Conservation (phyloP, 2,113 vertebrate genomes). For the Sceloporus tristichus region DNA sequence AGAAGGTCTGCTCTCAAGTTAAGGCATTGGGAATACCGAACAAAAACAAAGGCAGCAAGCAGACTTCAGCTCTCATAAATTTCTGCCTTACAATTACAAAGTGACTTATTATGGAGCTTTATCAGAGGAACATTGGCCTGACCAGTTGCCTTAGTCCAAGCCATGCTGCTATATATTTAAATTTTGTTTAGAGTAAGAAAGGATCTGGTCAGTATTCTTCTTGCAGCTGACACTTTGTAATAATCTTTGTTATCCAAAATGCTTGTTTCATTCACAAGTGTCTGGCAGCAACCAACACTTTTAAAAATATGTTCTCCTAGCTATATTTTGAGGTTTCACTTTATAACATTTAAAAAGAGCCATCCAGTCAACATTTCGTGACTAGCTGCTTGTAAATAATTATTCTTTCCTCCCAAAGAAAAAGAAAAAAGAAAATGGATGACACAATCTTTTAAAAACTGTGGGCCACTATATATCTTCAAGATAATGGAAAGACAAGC, state of each 20-base stretch:
- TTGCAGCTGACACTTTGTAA: slow-evolving; percentile 46
- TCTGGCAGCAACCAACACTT: slow-evolving; percentile 35
- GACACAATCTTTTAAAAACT: background rate
- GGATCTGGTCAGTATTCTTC: slow-evolving; percentile 62
- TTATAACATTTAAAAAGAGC: slow-evolving; percentile 16
- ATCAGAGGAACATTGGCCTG: slow-evolving; percentile 50
- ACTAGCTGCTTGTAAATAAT: background rate
- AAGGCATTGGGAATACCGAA: slow-evolving; percentile 41
- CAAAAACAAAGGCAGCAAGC: slow-evolving; percentile 56
- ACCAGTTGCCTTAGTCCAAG: slow-evolving; percentile 43
- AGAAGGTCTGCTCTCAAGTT: slow-evolving; percentile 45
- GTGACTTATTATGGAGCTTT: slow-evolving; percentile 62
- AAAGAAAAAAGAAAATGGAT: slow-evolving; percentile 17
- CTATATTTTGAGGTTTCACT: slow-evolving; percentile 12
- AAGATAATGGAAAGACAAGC: slow-evolving; percentile 30
- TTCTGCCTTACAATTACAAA: slow-evolving; percentile 58
- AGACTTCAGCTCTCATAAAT: slow-evolving; percentile 63
- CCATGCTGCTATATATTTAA: slow-evolving; percentile 36
- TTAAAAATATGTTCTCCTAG: slow-evolving; percentile 20
- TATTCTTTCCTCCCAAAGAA: slow-evolving; percentile 1
- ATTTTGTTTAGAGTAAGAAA: slow-evolving; percentile 61
- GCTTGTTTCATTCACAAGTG: slow-evolving; percentile 49
- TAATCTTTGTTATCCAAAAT: slow-evolving; percentile 53
- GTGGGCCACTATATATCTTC: background rate
- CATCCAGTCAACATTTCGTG: background rate